Evolutionary conservation across 2,888 invertebrate species (phyloP).

Genomic region (Quadroppia sp.): DNA sequence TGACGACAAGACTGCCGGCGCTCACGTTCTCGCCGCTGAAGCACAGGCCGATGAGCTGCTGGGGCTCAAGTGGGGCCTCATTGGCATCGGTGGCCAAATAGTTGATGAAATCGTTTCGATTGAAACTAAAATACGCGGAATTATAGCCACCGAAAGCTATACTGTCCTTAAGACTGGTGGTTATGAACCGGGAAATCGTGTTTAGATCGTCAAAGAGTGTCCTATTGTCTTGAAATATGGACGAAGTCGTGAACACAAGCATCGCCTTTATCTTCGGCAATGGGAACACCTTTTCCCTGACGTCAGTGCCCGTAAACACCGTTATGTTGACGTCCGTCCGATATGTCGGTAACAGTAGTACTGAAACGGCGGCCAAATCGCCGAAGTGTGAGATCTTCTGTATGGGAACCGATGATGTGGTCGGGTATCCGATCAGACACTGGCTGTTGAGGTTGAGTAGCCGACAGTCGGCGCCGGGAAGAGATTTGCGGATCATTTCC

Average conservation of each 20-base stretch:
- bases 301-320: neutral
- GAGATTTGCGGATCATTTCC: neutral
- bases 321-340: neutral
- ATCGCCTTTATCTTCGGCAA: neutral
- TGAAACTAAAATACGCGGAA: constrained; percentile 21
- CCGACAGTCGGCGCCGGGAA: neutral
- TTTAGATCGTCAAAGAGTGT: neutral
- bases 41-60: neutral
- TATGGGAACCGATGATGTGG: constrained; percentile 4
- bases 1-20: neutral
- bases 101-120: neutral
- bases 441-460: neutral
- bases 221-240: constrained; percentile 11
- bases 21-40: neutral
- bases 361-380: neutral
- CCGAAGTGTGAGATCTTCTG: constrained; percentile 1
- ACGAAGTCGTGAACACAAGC: neutral
- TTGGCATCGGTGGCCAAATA: neutral
- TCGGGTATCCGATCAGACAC: neutral
- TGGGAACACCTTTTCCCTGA: neutral
- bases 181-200: neutral
- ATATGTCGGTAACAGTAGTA: neutral
- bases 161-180: neutral
- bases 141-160: constrained; percentile 18
- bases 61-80: neutral